A percentile compares a stretch with the other conserved stretches of the same genome.
Evolutionary conservation across 2,113 vertebrate genomes (phyloP).

Genomic region (Rhabdornis inornatus): DNA sequence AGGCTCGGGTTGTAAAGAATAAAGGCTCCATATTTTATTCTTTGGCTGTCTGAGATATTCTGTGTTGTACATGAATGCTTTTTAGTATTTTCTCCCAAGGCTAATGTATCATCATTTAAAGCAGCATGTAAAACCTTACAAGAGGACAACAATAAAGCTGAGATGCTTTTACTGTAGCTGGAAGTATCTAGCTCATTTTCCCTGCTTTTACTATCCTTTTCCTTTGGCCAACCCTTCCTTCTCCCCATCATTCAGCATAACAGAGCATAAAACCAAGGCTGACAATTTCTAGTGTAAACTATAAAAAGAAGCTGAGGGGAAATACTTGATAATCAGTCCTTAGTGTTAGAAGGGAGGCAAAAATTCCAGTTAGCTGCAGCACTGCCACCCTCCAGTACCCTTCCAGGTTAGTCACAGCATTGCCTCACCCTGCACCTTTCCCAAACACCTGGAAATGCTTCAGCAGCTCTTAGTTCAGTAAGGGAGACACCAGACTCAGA

Average conservation of each 20-base stretch:
- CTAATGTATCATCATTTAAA: slow-evolving; percentile 72
- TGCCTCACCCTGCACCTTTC: neutral
- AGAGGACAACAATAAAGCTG: slow-evolving; percentile 66
- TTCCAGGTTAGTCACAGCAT: neutral
- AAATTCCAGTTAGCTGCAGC: neutral
- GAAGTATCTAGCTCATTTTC: slow-evolving; percentile 61
- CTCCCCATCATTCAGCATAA: slow-evolving; percentile 51
- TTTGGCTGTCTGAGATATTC: slow-evolving; percentile 63
- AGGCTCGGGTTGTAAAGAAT: slow-evolving; percentile 58
- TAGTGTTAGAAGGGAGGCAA: neutral
- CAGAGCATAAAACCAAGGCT: slow-evolving; percentile 41
- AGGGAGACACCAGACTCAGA: neutral
- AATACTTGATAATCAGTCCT: slow-evolving; percentile 12
- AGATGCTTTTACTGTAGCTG: slow-evolving; percentile 66
- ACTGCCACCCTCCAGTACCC: neutral
- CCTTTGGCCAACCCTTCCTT: slow-evolving; percentile 26
- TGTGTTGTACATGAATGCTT: slow-evolving; percentile 51
- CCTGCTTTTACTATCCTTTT: slow-evolving; percentile 54
- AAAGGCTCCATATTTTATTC: slow-evolving; percentile 46
- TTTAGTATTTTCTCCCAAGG: slow-evolving; percentile 72
- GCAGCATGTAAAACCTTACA: slow-evolving; percentile 67
- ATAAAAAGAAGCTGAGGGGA: neutral
- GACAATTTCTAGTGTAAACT: slow-evolving; percentile 37
- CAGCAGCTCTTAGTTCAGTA: neutral
- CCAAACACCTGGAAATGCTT: neutral